Evolutionary conservation across 1,140 invertebrate species (phyloP).

Genomic region (Pseudomyrmex cubaensis): DNA sequence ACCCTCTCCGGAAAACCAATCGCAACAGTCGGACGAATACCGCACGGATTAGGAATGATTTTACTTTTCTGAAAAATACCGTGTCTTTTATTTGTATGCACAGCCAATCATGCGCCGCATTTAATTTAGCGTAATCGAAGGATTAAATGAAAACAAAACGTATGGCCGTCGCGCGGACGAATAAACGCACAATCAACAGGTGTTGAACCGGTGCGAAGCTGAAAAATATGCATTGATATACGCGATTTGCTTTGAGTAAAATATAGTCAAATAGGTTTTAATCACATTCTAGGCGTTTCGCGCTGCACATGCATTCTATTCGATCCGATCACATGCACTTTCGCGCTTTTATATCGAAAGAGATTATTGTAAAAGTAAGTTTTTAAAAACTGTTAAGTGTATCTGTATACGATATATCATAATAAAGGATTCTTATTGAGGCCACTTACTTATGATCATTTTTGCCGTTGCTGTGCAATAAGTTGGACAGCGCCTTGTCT

Average conservation of each 20-base stretch:
- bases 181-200: constrained; percentile 66
- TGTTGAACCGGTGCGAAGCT: constrained; percentile 41
- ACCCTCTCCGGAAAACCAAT: too few relatives aligned
- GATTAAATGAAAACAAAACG: neutral
- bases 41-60: neutral
- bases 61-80: neutral
- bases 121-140: constrained; percentile 26
- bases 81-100: neutral
- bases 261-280: constrained; percentile 36
- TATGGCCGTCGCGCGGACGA: neutral
- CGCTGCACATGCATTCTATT: neutral
- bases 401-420: neutral
- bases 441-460: constrained; percentile 83
- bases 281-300: neutral
- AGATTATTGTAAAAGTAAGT: too few relatives aligned
- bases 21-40: neutral
- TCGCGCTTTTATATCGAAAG: neutral
- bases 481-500: constrained; percentile 82
- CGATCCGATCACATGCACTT: neutral
- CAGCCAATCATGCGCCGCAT: neutral
- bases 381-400: neutral
- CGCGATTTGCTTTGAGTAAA: constrained; percentile 17
- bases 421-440: neutral
- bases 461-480: constrained; percentile 82
- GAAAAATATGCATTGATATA: constrained; percentile 51